Base-by-base conservation (phyloP, 30 jellyfish, hydroid and myxozoan species). In the Turritopsis dohrnii region DNA sequence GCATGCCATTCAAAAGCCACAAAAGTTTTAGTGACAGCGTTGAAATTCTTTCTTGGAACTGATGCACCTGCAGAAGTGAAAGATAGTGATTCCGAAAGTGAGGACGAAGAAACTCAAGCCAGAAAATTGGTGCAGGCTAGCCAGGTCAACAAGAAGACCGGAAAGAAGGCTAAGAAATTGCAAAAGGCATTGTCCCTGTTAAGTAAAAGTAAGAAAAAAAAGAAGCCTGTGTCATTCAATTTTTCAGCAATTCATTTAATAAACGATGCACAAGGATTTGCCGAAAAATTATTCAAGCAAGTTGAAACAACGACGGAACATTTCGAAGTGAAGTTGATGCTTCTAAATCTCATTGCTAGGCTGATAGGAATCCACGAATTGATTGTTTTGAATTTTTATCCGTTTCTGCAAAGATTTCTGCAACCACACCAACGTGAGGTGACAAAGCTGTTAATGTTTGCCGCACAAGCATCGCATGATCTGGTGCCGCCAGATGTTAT, bases 351-450 rank as follows among this genome's bases (percentile, higher is more conserved):
- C 31, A 93, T 93, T 81, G 94, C 96, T 26, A 76, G 98, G 72
- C 85, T 93, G 69, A 81, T 93, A 23, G 98, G 98, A 13, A 86
- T 93, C 0, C 99, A 94, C 82, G 99, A 94, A 83, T 71, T 94
- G 83, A 82, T 94, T 22, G 60, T 94, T 79, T 81, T 90, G 53
- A 89, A 89, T 84, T 89, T 72, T 72, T 94, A 89, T 86, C 97
- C 97, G 52, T 94, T 86, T 75, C 86, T 90, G 17, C 99, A 89
- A 65, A 74, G 92, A 31, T 86, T 89, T 66, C 85, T 94, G 7
- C 97, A 90, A 84, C 99, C 99, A 20, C 99, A 94, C 75, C 99
- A 94, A 74, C 85, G 97, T 29, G 99, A 90, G 60, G 99, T 94
- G 52, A 94, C 97, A 72, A 94, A 94, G 80, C 82, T 94, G 74